phyloP scores from a whole-genome alignment of 2,888 invertebrate genomes.

The Stenichneumon culpator region DNA sequence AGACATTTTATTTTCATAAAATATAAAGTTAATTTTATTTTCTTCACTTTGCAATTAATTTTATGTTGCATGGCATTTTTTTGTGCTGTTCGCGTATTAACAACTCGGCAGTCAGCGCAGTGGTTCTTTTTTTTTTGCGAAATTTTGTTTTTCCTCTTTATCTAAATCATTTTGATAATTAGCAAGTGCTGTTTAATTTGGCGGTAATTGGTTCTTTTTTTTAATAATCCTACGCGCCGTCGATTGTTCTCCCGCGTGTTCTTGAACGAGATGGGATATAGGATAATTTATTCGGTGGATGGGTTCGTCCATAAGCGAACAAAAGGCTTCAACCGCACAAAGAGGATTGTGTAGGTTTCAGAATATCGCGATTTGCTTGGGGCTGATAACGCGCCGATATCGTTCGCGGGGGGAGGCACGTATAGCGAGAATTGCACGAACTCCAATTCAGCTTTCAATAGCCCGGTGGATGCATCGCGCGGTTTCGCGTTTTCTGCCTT shows the following conservation, averaged over 20 bases:
- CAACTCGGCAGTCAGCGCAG: not conserved
- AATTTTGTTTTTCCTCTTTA: not conserved
- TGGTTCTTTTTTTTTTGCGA: not conserved
- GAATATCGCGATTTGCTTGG: constrained; percentile 59
- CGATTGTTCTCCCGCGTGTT: not conserved
- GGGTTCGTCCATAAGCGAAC: constrained; percentile 45
- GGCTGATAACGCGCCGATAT: constrained; percentile 76
- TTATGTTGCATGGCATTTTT: not conserved
- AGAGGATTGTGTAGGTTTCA: constrained; percentile 20
- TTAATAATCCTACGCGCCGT: not conserved
- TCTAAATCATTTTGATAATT: too few species aligned
- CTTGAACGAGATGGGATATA: constrained; percentile 8
- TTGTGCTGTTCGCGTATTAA: not conserved
- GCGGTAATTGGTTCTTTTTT: not conserved
- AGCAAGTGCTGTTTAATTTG: constrained; percentile 3
- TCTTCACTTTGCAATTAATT: not conserved
- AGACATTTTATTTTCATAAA: not conserved
- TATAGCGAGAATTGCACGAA: constrained; percentile 24
- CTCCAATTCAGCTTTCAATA: constrained; percentile 38
- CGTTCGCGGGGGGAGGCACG: constrained; percentile 53
- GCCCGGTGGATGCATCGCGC: constrained; percentile 5
- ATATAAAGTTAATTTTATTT: not conserved
- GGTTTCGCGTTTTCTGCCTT: constrained; percentile 35
- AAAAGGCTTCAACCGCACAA: constrained; percentile 54
- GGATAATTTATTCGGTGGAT: constrained; percentile 57